Percentiles rank a stretch among this genome's conserved stretches.
Conservation (phyloP, 2,797 vertebrate genomes). For the Eremophila alpestris region DNA sequence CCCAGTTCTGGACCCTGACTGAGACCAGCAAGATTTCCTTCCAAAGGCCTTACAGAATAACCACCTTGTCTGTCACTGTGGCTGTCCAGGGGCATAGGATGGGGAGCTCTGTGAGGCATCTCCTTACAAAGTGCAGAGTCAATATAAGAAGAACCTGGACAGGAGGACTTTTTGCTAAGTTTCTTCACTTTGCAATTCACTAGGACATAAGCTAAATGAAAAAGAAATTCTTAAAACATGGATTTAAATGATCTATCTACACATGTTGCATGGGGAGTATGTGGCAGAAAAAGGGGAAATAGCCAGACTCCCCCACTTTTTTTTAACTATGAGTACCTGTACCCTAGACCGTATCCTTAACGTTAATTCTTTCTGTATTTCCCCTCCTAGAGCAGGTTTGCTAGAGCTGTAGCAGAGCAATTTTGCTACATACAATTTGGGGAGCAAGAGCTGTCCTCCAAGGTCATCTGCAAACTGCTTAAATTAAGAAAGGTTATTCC, state of each 20-base stretch:
- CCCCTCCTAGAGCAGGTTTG: neutral
- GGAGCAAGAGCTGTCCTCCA: neutral
- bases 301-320: accelerated
- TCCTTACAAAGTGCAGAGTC: neutral
- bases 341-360: neutral
- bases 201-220: neutral
- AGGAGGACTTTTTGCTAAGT: neutral
- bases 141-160: neutral
- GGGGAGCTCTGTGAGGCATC: neutral
- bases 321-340: neutral
- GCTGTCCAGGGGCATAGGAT: neutral
- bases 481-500: slow-evolving; percentile 31
- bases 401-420: neutral
- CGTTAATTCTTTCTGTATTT: neutral
- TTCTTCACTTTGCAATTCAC: neutral
- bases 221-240: neutral
- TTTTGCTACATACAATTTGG: neutral
- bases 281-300: neutral
- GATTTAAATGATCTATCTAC: neutral
- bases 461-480: neutral
- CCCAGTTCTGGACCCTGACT: neutral
- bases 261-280: neutral
- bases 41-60: neutral
- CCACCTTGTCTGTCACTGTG: neutral
- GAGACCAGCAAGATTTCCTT: neutral